phyloP scores from a whole-genome alignment of 1,140 invertebrate genomes.

The Trigoniulus corallinus region DNA sequence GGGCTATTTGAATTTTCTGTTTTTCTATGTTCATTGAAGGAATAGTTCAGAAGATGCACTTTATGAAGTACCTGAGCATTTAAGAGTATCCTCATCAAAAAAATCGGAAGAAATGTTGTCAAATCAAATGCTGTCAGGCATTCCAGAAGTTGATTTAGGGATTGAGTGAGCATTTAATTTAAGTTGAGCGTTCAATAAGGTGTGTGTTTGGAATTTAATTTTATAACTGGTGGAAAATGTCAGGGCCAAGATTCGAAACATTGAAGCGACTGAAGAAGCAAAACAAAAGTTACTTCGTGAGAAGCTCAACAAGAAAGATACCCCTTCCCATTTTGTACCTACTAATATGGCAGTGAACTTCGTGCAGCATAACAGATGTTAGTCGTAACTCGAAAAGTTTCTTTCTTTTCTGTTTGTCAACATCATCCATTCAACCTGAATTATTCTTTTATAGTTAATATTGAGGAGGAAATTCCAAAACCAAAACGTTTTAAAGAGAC shows the following conservation, averaged over 20 bases:
- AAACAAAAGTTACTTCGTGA: constrained; percentile 82
- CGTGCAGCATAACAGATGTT: constrained; percentile 88
- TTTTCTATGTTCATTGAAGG: no score
- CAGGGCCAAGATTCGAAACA: constrained; percentile 88
- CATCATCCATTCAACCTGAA: no score
- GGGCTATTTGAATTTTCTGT: no score
- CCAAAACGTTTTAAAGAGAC: constrained; percentile 17
- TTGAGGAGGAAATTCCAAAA: constrained; percentile 38
- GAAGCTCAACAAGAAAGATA: constrained; percentile 74
- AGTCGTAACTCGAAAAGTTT: constrained; percentile 14
- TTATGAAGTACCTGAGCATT: constrained; percentile 58
- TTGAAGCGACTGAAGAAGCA: constrained; percentile 94
- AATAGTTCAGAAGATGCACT: constrained; percentile 25
- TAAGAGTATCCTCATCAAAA: constrained; percentile 60
- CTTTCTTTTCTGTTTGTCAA: neutral
- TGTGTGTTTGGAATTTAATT: neutral
- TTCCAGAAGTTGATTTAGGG: constrained; percentile 98
- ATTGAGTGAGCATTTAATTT: constrained; percentile 53
- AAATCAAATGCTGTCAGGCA: constrained; percentile 98
- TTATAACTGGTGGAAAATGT: neutral
- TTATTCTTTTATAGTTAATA: constrained; percentile 48
- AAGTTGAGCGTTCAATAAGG: neutral
- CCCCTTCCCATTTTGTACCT: constrained; percentile 90
- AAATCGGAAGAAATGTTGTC: constrained; percentile 96
- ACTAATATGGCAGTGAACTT: constrained; percentile 97